These are phyloP conservation scores for Drosophila sechellia DNA, from an alignment of 1,140 invertebrate genomes.

Conservation along the genomic window DNA sequence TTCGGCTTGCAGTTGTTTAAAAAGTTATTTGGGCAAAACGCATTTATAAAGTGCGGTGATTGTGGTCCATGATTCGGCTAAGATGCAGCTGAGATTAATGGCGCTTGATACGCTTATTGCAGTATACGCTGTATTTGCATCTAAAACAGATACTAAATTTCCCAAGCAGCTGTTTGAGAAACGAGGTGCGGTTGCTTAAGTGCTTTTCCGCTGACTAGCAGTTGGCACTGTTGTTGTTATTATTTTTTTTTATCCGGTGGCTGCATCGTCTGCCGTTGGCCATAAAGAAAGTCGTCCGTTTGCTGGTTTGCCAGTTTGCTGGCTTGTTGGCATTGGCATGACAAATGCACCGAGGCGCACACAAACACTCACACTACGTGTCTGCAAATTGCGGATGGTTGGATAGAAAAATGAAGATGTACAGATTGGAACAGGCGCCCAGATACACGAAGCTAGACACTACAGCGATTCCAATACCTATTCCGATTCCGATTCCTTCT, in stretches of 20 bases:
- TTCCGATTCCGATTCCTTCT: conserved; percentile 24
- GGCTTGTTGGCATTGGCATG: conserved; percentile 17
- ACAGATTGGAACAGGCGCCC: conserved; percentile 75
- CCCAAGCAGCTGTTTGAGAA: conserved; percentile 35
- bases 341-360: conserved; percentile 39
- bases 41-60: conserved; percentile 1
- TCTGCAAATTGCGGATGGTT: conserved; percentile 23
- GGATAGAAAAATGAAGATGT: conserved; percentile 81
- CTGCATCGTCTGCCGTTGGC: conserved; percentile 24
- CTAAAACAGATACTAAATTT: conserved; percentile 45
- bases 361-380: conserved; percentile 13
- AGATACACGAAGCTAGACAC: conserved; percentile 36
- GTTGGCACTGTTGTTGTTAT: not conserved
- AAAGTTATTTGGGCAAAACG: conserved; percentile 17
- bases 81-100: conserved; percentile 31
- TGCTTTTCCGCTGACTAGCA: conserved; percentile 34
- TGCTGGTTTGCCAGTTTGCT: conserved; percentile 1
- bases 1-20: conserved; percentile 24
- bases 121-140: conserved; percentile 43
- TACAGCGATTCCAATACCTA: not conserved
- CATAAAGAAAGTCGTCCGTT: conserved; percentile 43
- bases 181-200: conserved; percentile 23
- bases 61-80: conserved; percentile 5
- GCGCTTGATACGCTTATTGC: conserved; percentile 30
- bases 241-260: conserved; percentile 31